These are phyloP conservation scores for Tyrannus savana DNA, from an alignment of 2,113 vertebrate genomes.

Conservation along the genomic window DNA sequence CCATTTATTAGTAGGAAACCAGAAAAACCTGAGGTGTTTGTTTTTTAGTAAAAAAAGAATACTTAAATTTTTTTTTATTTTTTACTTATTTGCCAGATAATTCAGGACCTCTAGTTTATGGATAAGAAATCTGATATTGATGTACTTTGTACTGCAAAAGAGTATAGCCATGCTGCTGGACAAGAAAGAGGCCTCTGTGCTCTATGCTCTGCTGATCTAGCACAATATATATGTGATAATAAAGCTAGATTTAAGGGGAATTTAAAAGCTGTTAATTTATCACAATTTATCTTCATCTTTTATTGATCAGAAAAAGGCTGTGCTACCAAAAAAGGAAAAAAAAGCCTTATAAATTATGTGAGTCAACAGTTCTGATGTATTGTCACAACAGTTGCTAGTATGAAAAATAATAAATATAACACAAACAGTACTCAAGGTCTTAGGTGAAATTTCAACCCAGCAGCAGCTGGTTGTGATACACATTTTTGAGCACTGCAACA, in stretches of 20 bases:
- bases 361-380: neutral
- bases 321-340: neutral
- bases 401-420: neutral
- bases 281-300: neutral
- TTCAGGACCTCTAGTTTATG: neutral
- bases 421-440: neutral
- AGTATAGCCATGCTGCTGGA: neutral
- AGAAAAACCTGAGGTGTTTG: neutral
- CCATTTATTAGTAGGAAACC: neutral
- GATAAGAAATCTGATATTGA: neutral
- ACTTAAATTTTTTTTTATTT: neutral
- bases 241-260: neutral
- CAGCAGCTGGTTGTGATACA: neutral
- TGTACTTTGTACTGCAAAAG: neutral
- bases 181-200: neutral
- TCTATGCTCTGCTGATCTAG: neutral
- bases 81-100: neutral
- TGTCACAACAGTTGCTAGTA: neutral
- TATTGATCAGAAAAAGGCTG: conserved; percentile 17
- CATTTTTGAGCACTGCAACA: neutral
- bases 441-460: neutral
- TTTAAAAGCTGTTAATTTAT: conserved; percentile 10
- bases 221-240: neutral
- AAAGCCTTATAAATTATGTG: neutral
- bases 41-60: neutral